Base-by-base conservation (phyloP, 2,888 invertebrate species). In the Corbicula japonica region DNA sequence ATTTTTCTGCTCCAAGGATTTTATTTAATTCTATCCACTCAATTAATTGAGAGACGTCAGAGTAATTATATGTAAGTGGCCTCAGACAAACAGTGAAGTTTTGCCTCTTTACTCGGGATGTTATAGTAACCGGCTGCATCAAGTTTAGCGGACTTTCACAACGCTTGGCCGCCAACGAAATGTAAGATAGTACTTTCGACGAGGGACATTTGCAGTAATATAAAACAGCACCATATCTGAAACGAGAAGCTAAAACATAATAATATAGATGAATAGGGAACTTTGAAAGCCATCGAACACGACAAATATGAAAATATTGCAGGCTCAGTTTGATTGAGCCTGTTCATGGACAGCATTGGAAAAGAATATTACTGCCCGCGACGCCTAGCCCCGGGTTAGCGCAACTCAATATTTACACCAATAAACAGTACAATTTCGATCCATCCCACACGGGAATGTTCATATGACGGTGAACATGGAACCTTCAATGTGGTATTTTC, bases 1-100 rank as follows among this genome's bases (percentile, higher is more conserved):
- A 85, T 61, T 86, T 84, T 5, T 88, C 78, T 0, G 91, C 92
- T 1, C 93, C 93, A 18, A 92, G 83, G 8, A 92, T 54, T 32
- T 80, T 80, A 63, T 90, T 91, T 26, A 92, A 60, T 79, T 92
- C 92, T 2, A 93, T 86, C 89, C 91, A 92, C 75, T 92, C 91
- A 6, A 92, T 88, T 30, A 93, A 75, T 66, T 89, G 90, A 48
- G 88, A 89, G 5, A 89, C 88, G 10, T 86, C 76, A n/a, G 85
- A 84, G 69, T 88, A 89, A 8, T 74, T 63, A 66, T 73, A 86
- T 73, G 89, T 88, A 2, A 90, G 69, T 0, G 91, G 88, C 23
- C 86, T 86, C 6, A 90, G 83, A 48, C 90, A 91, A 6, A 90
- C 81, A 0, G 90, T 86, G 63, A 90, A 90, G 5, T 87, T 70